Evolutionary conservation across 2,888 invertebrate species (phyloP).

Genomic region (Agonum fuliginosum): DNA sequence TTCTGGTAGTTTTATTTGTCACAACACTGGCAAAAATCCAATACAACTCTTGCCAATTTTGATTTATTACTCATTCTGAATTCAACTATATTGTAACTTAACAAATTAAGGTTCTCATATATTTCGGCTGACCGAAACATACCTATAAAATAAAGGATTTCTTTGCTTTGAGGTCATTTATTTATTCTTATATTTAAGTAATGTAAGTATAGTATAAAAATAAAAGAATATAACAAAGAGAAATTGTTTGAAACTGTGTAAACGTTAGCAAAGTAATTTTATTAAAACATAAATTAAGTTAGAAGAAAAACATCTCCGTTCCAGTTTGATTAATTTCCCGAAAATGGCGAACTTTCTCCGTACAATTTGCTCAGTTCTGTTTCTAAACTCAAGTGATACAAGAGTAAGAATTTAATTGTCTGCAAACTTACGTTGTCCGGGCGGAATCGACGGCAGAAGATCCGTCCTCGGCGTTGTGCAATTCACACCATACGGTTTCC

Average conservation of each 20-base stretch:
- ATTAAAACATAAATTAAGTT: neutral
- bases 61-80: too few relatives aligned
- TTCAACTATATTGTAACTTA: too few relatives aligned
- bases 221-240: too few relatives aligned
- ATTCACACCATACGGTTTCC: conserved; percentile 92
- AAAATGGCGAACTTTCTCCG: neutral
- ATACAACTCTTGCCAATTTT: too few relatives aligned
- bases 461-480: conserved; percentile 97
- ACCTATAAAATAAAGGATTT: too few relatives aligned
- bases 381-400: neutral
- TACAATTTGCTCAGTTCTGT: neutral
- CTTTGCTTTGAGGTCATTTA: too few relatives aligned
- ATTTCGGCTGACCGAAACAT: too few relatives aligned
- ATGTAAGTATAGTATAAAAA: too few relatives aligned
- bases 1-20: too few relatives aligned
- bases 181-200: too few relatives aligned
- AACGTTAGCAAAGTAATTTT: neutral
- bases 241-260: neutral
- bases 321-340: neutral
- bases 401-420: neutral
- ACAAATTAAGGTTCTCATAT: too few relatives aligned
- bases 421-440: conserved; percentile 84
- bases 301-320: neutral
- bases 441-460: conserved; percentile 92
- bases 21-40: too few relatives aligned